Evolutionary conservation across 2,888 invertebrate genomes (phyloP), one percentile per base, ranked within the genome.

Genomic region (Parnassius apollo): DNA sequence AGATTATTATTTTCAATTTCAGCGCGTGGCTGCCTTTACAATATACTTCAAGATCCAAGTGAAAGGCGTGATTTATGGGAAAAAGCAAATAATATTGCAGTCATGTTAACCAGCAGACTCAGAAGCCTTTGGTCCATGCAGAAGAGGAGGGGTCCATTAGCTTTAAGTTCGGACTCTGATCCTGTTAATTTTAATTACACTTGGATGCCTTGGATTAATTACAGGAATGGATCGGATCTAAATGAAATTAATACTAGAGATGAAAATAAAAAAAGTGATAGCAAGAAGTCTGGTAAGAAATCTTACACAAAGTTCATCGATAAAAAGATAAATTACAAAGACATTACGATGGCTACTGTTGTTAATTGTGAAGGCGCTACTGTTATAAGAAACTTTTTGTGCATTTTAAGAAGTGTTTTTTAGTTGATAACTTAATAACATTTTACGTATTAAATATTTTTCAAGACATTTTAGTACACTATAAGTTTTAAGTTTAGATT

Each of bases 41-140:
- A 97, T 78, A 93, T 97, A 52, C 93, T 93, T 0, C 92, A 93
- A 58, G 97, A 97, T 81, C 97, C 97, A 0, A 95, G 96, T 74
- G 97, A 97, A 80, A 94, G 94, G 59, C 94, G 94, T 71, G 96
- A 97, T 74, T 77, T 94, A 54, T 93, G 93, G 77, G 77, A 82
- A 56, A 86, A 82, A 60, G 93, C 93, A 10, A 90, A 90, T 7
- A 92, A 91, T 67, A 93, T 94, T 11, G 93, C 82, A 1, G 69
- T 72, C 0, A 62, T 85, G 18, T 68, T 91, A 2, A 83, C 80
- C 75, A 93, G 75, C 69, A 86, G 77, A 84, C 92, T 71, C 70
- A 93, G 77, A 12, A 75, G 73, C 0, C 70, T 90, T 0, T 88
- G 86, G 86, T 71, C 83, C 0, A 88, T 93, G 61, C 93, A 94